Base-by-base conservation (phyloP, 2,888 invertebrate species). In the Anagyrus pseudococci region DNA sequence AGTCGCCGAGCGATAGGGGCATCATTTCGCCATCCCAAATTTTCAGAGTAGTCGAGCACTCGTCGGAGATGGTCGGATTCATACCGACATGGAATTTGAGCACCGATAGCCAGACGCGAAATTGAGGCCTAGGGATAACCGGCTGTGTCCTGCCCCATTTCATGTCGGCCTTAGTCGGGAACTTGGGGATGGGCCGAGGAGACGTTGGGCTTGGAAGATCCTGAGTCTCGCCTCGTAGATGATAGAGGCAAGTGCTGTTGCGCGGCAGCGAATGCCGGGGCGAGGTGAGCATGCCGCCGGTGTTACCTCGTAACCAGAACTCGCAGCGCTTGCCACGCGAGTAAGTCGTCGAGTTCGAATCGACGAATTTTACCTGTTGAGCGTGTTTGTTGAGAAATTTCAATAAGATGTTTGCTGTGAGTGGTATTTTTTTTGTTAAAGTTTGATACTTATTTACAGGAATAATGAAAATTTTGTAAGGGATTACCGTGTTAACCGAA, bases 231-330 rank as follows among this genome's bases (percentile, higher is more conserved):
- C 82, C 87, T 70, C 89, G 87, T 76, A 95, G 87, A 78, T 93
- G 93, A 78, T 94, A 95, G 22, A 93, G 85, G 77, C 95, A 95
- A 8, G 94, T 94, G 23, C 92, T 94, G 78, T 94, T 94, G 1
- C 93, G 91, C 0, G 94, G 90, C 68, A 95, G 81, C 3, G 94
- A 91, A 82, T 95, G 94, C 70, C 89, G 86, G 0, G 94, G 94
- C 75, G 92, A 93, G 72, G 93, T 91, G 50, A 94, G 77, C 4
- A 92, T 83, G n/a, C 94, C 94, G 55, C 88, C 88, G 1, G 89
- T 89, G 1, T 90, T 89, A 4, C 93, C 93, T 66, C 91, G 84
- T 68, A 94, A 85, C 92, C 92, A 93, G 76, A 94, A 94, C 77
- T 93, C 94, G 77, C 94, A 94, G 64, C 91, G 87, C 78, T 94